Conservation (phyloP, 1,140 invertebrate species). For the Muscidifurax raptorellus region DNA sequence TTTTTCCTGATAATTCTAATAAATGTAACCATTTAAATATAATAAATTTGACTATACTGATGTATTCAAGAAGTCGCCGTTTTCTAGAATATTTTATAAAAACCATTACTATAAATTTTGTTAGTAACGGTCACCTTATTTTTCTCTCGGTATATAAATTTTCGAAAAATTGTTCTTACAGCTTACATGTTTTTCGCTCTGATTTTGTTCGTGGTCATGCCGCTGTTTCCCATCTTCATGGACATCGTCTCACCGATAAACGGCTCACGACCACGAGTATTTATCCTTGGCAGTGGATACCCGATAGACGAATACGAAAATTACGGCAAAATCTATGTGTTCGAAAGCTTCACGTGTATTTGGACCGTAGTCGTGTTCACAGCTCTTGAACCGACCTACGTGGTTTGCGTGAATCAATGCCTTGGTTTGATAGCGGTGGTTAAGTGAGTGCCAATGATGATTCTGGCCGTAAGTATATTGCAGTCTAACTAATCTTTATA, state of each 20-base stretch:
- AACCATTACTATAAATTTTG: no score
- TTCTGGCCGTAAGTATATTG: no score
- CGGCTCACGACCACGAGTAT: background rate
- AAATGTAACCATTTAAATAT: no score
- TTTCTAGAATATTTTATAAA: no score
- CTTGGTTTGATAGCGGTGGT: conserved; percentile 13
- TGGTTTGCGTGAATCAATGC: background rate
- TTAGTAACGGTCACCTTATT: no score
- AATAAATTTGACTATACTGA: no score
- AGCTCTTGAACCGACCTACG: background rate
- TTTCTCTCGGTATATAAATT: background rate
- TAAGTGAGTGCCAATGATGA: background rate
- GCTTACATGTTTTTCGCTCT: conserved; percentile 16
- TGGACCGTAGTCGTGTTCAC: background rate
- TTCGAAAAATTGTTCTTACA: background rate
- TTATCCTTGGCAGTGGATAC: background rate
- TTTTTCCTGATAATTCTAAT: no score
- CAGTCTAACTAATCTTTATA: no score
- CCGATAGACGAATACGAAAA: background rate
- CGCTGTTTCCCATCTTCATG: background rate
- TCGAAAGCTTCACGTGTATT: background rate
- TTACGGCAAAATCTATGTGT: background rate
- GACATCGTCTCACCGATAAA: background rate
- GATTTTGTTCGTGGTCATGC: background rate
- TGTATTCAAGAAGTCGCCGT: no score